Conservation (phyloP, 2,888 invertebrate genomes). For the Apodemia hepburni region DNA sequence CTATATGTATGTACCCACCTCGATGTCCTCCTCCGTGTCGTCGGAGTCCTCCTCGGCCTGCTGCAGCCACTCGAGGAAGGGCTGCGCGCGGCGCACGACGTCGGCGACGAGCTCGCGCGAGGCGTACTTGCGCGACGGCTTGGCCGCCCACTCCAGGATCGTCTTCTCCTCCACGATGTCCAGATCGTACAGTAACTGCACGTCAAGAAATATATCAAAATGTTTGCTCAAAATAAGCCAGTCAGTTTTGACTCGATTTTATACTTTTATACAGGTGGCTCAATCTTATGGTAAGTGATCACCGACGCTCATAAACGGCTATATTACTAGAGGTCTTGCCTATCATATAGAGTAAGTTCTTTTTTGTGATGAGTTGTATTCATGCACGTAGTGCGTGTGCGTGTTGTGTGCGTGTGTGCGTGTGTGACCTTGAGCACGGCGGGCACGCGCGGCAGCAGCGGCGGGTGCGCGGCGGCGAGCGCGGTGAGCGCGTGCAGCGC, state of each 20-base stretch:
- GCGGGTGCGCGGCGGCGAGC: slow-evolving; percentile 89
- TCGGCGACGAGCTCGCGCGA: slow-evolving; percentile 94
- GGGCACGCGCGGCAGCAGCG: slow-evolving; percentile 92
- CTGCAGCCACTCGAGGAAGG: slow-evolving; percentile 97
- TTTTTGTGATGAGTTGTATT: no score
- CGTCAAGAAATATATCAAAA: neutral
- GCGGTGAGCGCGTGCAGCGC: slow-evolving; percentile 97
- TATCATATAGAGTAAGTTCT: no score
- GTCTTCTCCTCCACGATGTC: slow-evolving; percentile 98
- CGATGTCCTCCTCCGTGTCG: slow-evolving; percentile 87
- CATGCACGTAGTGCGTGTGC: neutral
- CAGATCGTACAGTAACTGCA: slow-evolving; percentile 92
- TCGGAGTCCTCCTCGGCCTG: slow-evolving; percentile 96
- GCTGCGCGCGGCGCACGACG: slow-evolving; percentile 94
- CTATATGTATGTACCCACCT: no score
- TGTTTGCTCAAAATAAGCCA: no score
- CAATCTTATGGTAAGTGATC: no score
- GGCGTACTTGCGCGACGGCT: slow-evolving; percentile 97
- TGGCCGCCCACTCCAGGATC: slow-evolving; percentile 96
- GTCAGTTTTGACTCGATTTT: no score
- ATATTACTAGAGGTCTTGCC: no score
- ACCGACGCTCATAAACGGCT: no score
- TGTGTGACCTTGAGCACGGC: slow-evolving; percentile 88
- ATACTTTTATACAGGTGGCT: no score
- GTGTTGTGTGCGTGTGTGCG: neutral